phyloP scores from a whole-genome alignment of 1,140 invertebrate genomes.

The Colletes latitarsis region DNA sequence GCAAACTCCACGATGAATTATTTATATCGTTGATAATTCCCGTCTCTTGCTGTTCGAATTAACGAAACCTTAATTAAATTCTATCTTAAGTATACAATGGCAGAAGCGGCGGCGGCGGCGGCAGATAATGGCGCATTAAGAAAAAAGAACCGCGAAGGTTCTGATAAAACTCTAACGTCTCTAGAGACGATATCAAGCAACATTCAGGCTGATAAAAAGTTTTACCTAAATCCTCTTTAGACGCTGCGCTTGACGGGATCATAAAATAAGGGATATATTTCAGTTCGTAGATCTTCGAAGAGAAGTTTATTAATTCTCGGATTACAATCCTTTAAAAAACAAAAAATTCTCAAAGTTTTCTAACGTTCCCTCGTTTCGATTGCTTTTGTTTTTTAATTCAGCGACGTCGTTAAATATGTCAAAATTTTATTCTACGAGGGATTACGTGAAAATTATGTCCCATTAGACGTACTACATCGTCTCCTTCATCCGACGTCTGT shows the following conservation, averaged over 20 bases:
- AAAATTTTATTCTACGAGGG: too few species aligned
- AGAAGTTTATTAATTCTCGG: background rate
- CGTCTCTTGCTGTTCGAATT: background rate
- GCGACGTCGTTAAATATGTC: too few species aligned
- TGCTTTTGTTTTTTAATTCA: too few species aligned
- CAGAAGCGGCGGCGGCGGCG: background rate
- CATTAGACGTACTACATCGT: too few species aligned
- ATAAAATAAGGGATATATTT: constrained; percentile 53
- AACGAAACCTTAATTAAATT: constrained; percentile 9
- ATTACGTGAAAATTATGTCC: too few species aligned
- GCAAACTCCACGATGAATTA: background rate
- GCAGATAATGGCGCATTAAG: constrained; percentile 10
- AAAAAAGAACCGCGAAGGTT: constrained; percentile 1
- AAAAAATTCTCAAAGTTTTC: too few species aligned
- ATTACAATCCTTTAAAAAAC: background rate
- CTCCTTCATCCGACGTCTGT: too few species aligned
- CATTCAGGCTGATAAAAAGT: constrained; percentile 18
- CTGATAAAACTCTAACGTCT: constrained; percentile 33
- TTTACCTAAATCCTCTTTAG: constrained; percentile 64
- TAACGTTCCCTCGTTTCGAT: too few species aligned
- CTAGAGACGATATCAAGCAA: constrained; percentile 41
- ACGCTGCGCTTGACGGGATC: constrained; percentile 54
- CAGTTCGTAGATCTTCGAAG: background rate
- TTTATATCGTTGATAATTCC: background rate
- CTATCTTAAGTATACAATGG: constrained; percentile 14